These are phyloP conservation scores for Drosophila rufa DNA, from an alignment of 1,140 invertebrate genomes.

Conservation along the genomic window DNA sequence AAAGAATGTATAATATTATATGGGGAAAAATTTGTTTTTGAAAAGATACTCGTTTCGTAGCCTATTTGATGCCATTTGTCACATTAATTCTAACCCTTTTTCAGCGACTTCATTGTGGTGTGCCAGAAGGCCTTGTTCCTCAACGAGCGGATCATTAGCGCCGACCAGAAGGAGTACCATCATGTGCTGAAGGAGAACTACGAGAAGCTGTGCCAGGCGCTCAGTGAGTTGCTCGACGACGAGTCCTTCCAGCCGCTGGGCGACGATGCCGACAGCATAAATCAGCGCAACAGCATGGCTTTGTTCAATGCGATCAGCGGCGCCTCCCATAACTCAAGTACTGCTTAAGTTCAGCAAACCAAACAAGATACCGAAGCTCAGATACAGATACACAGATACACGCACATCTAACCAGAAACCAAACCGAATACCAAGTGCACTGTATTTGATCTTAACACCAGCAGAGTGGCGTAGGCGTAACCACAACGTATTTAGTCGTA, in stretches of 20 bases:
- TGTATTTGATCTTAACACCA: constrained; percentile 37
- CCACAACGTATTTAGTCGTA: constrained; percentile 39
- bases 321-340: constrained; percentile 88
- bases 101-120: constrained; percentile 94
- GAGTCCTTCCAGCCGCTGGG: constrained; percentile 86
- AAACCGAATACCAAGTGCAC: constrained; percentile 26
- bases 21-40: neutral
- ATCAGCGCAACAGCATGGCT: constrained; percentile 88
- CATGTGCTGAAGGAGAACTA: constrained; percentile 93
- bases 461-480: constrained; percentile 29
- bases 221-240: constrained; percentile 89
- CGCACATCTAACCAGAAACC: constrained; percentile 49
- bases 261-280: constrained; percentile 81
- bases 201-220: constrained; percentile 92
- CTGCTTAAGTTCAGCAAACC: constrained; percentile 86
- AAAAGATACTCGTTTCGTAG: neutral
- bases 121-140: constrained; percentile 94
- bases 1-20: constrained; percentile 10
- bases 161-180: constrained; percentile 96
- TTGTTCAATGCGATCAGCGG: constrained; percentile 90
- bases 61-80: constrained; percentile 3
- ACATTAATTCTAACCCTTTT: constrained; percentile 31
- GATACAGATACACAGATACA: constrained; percentile 14
- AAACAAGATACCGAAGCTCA: constrained; percentile 32
- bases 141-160: constrained; percentile 93